Base-by-base conservation (phyloP, 2,797 vertebrate genomes). In the Morelia viridis region DNA sequence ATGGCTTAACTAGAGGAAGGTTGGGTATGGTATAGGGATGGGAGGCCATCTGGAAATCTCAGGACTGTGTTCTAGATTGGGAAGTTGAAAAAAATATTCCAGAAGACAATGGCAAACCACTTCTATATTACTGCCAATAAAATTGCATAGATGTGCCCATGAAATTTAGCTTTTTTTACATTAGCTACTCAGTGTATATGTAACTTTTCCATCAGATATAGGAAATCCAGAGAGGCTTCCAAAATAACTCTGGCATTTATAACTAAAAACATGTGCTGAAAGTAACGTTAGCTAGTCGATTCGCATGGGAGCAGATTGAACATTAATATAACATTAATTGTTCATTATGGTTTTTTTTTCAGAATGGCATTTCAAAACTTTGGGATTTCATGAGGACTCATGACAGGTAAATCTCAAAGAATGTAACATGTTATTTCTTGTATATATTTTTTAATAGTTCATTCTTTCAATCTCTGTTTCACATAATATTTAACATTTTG, bases 301-400 rank as follows among this genome's bases (percentile, higher is more conserved):
- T 65, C 56, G 24, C 31, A 60, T 89, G 71, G 46, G 50, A 57
- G 9, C 41, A 61, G 26, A 91, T 53, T 64, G 50, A 57, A 58
- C 10, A 28, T 26, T 50, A 87, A 24, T 26, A 22, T 46, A 22
- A 46, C 50, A 5, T 56, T 84, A 83, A 80, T 87, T 4, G 7
- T 60, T 68, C 68, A 2, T n/a, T 4, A 28, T 87, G 50, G 5
- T 41, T 22, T 68, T 90, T 83, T 0, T 0, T 71, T 56, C 97
- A 99, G 98, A 99, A 99, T 95, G 98, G 98, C 94, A 97, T 97
- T 92, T 98, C 98, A 97, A 99, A 99, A 97, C 97, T 96, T 94
- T 99, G 98, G 98, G 98, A 99, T 97, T 99, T 98, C 97, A 98
- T 99, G 98, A 97, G 97, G 96, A 98, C 98, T 35, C 98, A 98